Evolutionary conservation across 2,113 vertebrate species (phyloP).

Genomic region (Rousettus leschenaultii): DNA sequence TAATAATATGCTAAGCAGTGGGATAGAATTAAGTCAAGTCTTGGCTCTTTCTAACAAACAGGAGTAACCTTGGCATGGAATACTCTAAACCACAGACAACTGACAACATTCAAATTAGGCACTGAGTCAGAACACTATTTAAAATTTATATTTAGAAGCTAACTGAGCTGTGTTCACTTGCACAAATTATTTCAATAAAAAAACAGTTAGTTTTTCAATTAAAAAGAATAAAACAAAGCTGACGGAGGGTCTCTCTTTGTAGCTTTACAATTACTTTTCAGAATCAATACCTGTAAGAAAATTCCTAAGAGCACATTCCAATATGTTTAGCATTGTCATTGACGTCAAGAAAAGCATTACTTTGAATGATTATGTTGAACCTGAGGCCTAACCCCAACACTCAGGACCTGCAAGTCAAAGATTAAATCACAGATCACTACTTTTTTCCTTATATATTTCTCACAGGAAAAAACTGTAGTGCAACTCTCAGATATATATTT

Average conservation of each 20-base stretch:
- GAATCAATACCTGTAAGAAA: conserved; percentile 15
- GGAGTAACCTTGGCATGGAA: conserved; percentile 42
- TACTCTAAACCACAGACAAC: conserved; percentile 46
- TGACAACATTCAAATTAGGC: conserved; percentile 59
- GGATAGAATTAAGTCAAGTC: conserved; percentile 35
- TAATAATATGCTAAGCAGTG: conserved; percentile 31
- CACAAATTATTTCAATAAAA: conserved; percentile 60
- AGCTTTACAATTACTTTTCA: conserved; percentile 22
- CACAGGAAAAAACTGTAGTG: background rate
- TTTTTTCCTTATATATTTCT: background rate
- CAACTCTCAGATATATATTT: background rate
- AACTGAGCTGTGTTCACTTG: conserved; percentile 60
- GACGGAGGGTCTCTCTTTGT: conserved; percentile 39
- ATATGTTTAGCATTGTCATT: background rate
- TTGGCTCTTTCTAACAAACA: conserved; percentile 34
- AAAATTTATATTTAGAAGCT: conserved; percentile 68
- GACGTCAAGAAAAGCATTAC: background rate
- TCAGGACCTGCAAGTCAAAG: background rate
- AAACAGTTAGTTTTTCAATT: conserved; percentile 61
- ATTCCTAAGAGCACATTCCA: background rate
- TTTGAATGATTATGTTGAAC: background rate
- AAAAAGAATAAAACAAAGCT: conserved; percentile 63
- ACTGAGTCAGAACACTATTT: conserved; percentile 66
- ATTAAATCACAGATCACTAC: background rate
- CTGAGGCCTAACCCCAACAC: too few relatives aligned